Evolutionary conservation across 2,888 invertebrate species (phyloP), one percentile per base, ranked within the genome.

Genomic region (Drosophila recens): DNA sequence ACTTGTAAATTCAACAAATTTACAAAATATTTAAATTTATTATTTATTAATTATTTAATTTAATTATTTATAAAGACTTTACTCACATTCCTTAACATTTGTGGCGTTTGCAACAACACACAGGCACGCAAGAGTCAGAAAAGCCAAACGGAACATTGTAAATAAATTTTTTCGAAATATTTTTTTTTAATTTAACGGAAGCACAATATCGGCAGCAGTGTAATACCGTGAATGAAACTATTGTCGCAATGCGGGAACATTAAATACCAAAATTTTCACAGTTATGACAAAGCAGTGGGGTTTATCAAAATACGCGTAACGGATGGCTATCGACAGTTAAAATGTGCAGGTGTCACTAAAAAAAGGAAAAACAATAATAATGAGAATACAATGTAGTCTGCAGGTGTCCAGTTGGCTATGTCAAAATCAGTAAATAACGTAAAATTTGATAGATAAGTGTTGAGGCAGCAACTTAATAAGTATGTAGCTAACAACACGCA

Each of bases 11-110:
- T n/a, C n/a, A n/a, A n/a, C n/a, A n/a, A n/a, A n/a, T n/a, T n/a
- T n/a, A n/a, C n/a, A n/a, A n/a, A n/a, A n/a, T n/a, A n/a, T n/a
- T n/a, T n/a, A n/a, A n/a, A n/a, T n/a, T n/a, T n/a, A n/a, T n/a
- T n/a, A n/a, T n/a, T n/a, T 15, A 49, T 49, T 1, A 45, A 15
- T 4, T 30, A 0, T 40, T n/a, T 2, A 27, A 42, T 48, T 48
- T 23, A 13, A 27, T 5, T 0, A 20, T 30, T 17, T 27, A 10
- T 13, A 40, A 34, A 40, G 5, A 34, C 0, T 23, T 64, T 8
- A 82, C 87, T 89, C 76, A 87, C 87, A 87, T 64, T 82, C 43
- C 30, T 77, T 48, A 5, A 87, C 69, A 36, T 38, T 34, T 36
- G 87, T 87, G 3, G 74, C 72, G 36, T 20, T 63, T 13, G 56